Conservation (phyloP, 2,888 invertebrate genomes). For the Dynastes hyllus region DNA sequence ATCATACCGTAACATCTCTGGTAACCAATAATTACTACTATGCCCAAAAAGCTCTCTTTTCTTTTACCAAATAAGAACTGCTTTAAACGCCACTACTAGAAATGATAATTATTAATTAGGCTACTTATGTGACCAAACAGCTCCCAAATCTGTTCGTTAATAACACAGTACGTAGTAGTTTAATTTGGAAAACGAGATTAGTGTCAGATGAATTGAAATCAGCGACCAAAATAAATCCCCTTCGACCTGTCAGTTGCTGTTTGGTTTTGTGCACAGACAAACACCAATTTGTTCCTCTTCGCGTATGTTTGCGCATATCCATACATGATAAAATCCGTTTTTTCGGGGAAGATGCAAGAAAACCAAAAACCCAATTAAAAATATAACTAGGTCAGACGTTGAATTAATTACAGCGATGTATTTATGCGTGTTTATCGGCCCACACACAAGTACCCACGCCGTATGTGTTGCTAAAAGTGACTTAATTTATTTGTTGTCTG, state of each 20-base stretch:
- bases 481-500: slow-evolving; percentile 22
- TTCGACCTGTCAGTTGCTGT: not conserved
- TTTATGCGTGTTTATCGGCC: not conserved
- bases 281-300: slow-evolving; percentile 17
- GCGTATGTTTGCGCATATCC: not conserved
- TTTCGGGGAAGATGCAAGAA: slow-evolving; percentile 14
- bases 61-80: too few species aligned
- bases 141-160: not conserved
- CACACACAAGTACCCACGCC: slow-evolving; percentile 6
- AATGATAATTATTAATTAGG: too few species aligned
- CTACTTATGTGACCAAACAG: too few species aligned
- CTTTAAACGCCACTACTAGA: too few species aligned
- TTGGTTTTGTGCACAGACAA: slow-evolving; percentile 1
- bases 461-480: not conserved
- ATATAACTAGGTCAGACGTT: slow-evolving; percentile 35
- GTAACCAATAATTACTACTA: too few species aligned
- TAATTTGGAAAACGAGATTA: slow-evolving; percentile 12
- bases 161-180: not conserved
- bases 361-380: slow-evolving; percentile 37
- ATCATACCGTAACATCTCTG: too few species aligned
- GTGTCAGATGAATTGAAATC: not conserved
- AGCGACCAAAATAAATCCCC: slow-evolving; percentile 7
- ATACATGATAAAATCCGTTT: slow-evolving; percentile 20
- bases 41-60: too few species aligned
- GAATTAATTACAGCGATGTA: slow-evolving; percentile 27